Base-by-base conservation (phyloP, 1,140 invertebrate genomes). In the Dryas iulia region DNA sequence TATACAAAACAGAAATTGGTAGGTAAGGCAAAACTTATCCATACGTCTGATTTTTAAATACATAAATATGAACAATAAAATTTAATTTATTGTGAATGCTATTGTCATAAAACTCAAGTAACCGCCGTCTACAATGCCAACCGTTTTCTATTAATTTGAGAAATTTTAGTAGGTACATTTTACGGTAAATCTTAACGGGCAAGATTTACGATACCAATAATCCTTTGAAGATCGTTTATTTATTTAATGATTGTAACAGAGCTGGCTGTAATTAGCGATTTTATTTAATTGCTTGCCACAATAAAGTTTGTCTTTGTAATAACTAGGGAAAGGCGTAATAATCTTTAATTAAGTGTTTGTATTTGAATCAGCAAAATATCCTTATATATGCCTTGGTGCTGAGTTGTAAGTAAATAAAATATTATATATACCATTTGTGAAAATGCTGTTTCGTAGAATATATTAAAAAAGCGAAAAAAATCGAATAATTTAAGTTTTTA, bases 141-240 rank as follows among this genome's bases (percentile, higher is more conserved):
- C 14, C 6, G 18, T 47, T 47, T 1, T 21, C 14, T 21, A 47
- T 47, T 35, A 35, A 35, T 35, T 47, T 21, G 2, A 10, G 14
- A 47, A 10, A 47, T 47, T 47, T 47, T 47, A 47, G 14, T 47
- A 47, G 18, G 39, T 47, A 47, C 18, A 21, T 47, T 47, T 21
- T 21, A 47, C 18, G 18, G 18, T 21, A 47, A 35, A 14, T 14
- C 33, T n/a, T 35, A 35, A 35, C n/a, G 33, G n/a, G n/a, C n/a
- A 14, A 47, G 18, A 47, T 47, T 47, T 21, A 47, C 18, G 39
- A 21, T 47, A 47, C 39, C 39, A 47, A 47, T 47, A 47, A 47
- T 47, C 39, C 39, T 47, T 47, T 47, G 18, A 21, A 47, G 39
- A 21, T 47, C 39, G 39, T 47, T 47, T 47, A 47, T 47, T 47